Evolutionary conservation across 2,888 invertebrate genomes (phyloP).

Genomic region (Cryptophagus acutangulus): DNA sequence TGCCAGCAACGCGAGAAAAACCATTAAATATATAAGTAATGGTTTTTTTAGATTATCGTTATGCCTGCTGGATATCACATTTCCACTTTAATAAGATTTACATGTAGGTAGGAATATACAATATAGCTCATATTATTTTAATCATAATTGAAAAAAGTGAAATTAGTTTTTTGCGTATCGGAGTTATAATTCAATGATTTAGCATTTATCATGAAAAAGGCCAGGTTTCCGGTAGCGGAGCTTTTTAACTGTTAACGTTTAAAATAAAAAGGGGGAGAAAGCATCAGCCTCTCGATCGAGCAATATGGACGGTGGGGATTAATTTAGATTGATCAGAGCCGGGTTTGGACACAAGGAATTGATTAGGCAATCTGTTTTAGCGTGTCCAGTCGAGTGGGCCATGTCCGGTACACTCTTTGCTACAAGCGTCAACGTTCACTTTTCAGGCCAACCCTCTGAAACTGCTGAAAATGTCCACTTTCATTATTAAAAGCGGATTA

Average conservation of each 20-base stretch:
- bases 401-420: conserved; percentile 41
- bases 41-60: conserved; percentile 38
- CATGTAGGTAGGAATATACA: neutral
- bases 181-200: neutral
- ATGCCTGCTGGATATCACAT: conserved; percentile 34
- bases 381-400: conserved; percentile 50
- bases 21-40: conserved; percentile 40
- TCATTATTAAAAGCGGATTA: too few species aligned
- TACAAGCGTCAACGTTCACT: conserved; percentile 12
- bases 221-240: conserved; percentile 18
- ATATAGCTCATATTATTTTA: neutral
- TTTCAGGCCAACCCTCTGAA: too few species aligned
- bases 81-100: conserved; percentile 38
- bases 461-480: too few species aligned
- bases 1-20: conserved; percentile 31
- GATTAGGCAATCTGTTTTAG: conserved; percentile 53
- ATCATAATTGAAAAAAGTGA: neutral
- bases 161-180: neutral
- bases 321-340: conserved; percentile 52
- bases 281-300: too few species aligned
- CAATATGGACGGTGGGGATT: conserved; percentile 46
- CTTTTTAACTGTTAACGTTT: conserved; percentile 45
- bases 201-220: neutral
- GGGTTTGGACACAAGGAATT: conserved; percentile 51
- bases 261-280: conserved; percentile 35